Conservation (phyloP, 2,797 vertebrate genomes). For the Carcharodon carcharias region DNA sequence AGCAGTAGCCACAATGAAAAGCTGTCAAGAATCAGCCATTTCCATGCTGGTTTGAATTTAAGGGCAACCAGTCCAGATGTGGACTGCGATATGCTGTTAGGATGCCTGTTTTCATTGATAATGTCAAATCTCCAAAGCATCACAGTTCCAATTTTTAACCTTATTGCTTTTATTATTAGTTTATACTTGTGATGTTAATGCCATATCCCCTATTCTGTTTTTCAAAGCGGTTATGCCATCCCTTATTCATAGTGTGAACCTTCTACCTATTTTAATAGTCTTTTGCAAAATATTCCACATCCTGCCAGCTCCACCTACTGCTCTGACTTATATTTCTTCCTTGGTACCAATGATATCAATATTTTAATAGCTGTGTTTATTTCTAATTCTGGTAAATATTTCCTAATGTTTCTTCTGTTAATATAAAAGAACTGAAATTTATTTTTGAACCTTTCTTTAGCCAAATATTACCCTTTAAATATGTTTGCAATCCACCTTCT, state of each 20-base stretch:
- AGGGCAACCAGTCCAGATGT: background rate
- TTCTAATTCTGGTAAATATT: background rate
- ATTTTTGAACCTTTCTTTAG: background rate
- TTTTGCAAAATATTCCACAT: background rate
- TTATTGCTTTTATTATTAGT: background rate
- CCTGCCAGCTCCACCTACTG: background rate
- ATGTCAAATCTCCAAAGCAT: background rate
- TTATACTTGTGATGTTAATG: background rate
- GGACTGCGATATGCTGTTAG: background rate
- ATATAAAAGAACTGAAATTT: background rate
- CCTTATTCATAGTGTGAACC: background rate
- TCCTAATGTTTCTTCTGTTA: background rate
- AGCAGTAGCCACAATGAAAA: background rate
- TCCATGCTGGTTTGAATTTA: background rate
- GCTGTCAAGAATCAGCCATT: background rate
- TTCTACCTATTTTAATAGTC: background rate
- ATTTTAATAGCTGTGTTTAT: background rate
- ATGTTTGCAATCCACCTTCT: background rate
- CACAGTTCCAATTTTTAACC: background rate
- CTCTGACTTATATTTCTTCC: background rate
- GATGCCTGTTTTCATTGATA: background rate
- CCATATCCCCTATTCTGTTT: background rate
- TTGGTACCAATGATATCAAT: background rate
- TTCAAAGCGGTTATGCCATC: background rate
- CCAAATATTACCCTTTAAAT: background rate